Conservation (phyloP, 2,113 vertebrate genomes). For the Thamnaconus septentrionalis region DNA sequence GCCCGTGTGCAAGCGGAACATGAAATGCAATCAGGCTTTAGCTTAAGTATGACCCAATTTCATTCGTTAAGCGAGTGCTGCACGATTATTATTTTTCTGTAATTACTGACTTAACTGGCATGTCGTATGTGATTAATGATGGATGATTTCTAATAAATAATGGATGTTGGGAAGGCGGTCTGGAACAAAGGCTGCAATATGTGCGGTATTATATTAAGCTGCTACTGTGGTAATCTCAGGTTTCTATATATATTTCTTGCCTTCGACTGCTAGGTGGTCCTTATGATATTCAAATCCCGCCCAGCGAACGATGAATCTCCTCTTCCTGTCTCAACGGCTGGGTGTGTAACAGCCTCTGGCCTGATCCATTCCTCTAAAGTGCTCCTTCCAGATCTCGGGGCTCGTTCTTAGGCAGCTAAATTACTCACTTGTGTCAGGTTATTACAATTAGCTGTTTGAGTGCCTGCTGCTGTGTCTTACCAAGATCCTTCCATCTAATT, state of each 20-base stretch:
- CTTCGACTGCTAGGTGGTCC: constrained; percentile 4
- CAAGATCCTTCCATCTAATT: constrained; percentile 58
- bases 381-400: constrained; percentile 59
- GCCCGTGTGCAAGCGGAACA: constrained; percentile 58
- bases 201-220: constrained; percentile 45
- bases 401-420: constrained; percentile 63
- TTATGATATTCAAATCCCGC: constrained; percentile 58
- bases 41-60: constrained; percentile 60
- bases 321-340: constrained; percentile 51
- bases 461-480: constrained; percentile 57
- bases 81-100: constrained; percentile 39
- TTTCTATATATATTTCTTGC: constrained; percentile 14
- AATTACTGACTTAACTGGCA: constrained; percentile 6
- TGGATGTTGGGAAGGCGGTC: constrained; percentile 32
- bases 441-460: constrained; percentile 74
- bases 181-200: constrained; percentile 40
- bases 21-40: constrained; percentile 60
- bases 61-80: constrained; percentile 42
- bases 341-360: constrained; percentile 58
- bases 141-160: constrained; percentile 64
- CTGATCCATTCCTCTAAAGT: constrained; percentile 64
- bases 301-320: constrained; percentile 53
- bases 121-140: constrained; percentile 64
- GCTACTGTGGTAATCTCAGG: constrained; percentile 30
- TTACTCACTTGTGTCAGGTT: constrained; percentile 76